A percentile compares a stretch with the other conserved stretches of the same genome.
Conservation (phyloP, 2,113 vertebrate species). For the Labeo catla region DNA sequence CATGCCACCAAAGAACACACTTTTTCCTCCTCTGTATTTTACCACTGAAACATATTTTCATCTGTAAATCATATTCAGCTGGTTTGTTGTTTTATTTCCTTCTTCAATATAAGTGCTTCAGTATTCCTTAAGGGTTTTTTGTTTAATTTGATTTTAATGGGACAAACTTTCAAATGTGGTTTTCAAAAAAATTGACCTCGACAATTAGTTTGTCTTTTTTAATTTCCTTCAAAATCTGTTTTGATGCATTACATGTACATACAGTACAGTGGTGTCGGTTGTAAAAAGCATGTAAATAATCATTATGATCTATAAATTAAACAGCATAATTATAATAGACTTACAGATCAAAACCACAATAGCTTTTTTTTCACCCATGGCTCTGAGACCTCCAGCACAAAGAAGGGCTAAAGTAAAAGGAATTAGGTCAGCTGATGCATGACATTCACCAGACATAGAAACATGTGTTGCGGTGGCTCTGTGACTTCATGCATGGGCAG, state of each 20-base stretch:
- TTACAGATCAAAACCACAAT: constrained; percentile 13
- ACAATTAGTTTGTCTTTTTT: background rate
- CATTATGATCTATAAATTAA: constrained; percentile 30
- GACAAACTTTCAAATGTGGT: background rate
- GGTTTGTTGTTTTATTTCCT: constrained; percentile 46
- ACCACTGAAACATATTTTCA: constrained; percentile 54
- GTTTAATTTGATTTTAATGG: constrained; percentile 1
- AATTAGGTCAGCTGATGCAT: constrained; percentile 45
- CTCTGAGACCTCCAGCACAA: background rate
- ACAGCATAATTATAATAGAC: background rate
- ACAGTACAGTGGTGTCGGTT: constrained; percentile 3
- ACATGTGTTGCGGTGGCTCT: constrained; percentile 51
- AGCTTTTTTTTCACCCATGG: background rate
- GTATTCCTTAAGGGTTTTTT: constrained; percentile 17
- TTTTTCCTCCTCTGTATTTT: constrained; percentile 58
- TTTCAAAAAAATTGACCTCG: no score
- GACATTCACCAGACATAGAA: constrained; percentile 51
- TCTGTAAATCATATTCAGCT: constrained; percentile 49
- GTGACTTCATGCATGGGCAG: constrained; percentile 34
- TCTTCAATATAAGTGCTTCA: constrained; percentile 30
- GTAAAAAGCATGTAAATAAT: background rate
- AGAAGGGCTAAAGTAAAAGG: constrained; percentile 41
- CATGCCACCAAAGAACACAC: constrained; percentile 50
- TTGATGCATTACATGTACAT: constrained; percentile 8
- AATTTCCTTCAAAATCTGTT: background rate